A percentile compares a stretch with the other conserved stretches of the same genome.
phyloP scores from a whole-genome alignment of 2,113 vertebrate species.

The Apus apus region DNA sequence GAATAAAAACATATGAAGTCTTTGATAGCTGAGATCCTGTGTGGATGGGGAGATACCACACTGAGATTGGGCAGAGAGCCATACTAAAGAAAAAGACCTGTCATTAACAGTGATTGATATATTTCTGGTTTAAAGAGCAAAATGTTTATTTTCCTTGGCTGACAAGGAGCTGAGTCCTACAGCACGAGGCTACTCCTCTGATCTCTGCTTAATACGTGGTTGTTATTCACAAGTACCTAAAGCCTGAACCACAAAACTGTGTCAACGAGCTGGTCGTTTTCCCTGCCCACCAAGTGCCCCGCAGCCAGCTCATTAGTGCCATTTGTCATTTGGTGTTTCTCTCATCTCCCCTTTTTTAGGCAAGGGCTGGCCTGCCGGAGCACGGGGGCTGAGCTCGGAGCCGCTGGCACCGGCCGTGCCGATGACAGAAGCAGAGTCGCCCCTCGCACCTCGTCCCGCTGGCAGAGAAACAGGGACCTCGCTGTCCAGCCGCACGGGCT shows the following conservation, averaged over 20 bases:
- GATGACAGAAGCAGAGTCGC: not conserved
- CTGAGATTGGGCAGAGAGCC: not conserved
- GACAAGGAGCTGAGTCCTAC: not conserved
- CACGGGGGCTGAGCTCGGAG: accelerated
- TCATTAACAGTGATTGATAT: constrained; percentile 1
- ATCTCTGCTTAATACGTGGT: not conserved
- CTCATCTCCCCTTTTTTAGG: not conserved
- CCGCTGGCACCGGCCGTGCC: accelerated
- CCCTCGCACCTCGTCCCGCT: accelerated
- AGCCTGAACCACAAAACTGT: not conserved
- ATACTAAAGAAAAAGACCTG: not conserved
- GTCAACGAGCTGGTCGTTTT: accelerated
- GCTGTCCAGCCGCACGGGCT: accelerated
- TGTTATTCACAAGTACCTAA: not conserved
- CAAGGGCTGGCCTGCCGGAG: accelerated
- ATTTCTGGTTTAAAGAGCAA: constrained; percentile 30
- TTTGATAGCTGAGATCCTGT: not conserved
- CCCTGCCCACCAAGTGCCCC: accelerated
- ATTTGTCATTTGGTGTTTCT: not conserved
- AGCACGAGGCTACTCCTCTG: not conserved
- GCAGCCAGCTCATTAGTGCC: not conserved
- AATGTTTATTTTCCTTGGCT: constrained; percentile 16
- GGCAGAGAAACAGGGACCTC: not conserved
- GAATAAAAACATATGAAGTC: not conserved
- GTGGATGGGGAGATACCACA: not conserved